Conservation (phyloP, 2,113 vertebrate species). For the Electrona antarctica region DNA sequence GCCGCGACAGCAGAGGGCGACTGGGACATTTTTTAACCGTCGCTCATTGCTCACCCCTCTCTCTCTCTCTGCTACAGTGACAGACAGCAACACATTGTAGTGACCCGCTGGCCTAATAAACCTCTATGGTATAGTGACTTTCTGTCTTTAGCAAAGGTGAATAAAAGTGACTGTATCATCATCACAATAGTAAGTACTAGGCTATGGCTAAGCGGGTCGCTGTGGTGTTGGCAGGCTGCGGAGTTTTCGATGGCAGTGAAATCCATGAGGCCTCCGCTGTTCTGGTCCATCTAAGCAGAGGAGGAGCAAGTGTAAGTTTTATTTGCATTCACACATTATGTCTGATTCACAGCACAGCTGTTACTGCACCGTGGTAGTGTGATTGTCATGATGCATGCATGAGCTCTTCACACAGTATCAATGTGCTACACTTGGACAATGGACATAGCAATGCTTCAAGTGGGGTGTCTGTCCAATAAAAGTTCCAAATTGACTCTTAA, state of each 20-base stretch:
- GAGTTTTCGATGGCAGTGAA: constrained; percentile 81
- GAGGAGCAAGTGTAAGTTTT: constrained; percentile 73
- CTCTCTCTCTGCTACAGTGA: constrained; percentile 1
- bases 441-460: no score
- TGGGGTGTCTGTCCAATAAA: no score
- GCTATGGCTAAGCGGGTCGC: constrained; percentile 78
- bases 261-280: constrained; percentile 79
- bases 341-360: no score
- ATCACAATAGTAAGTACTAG: constrained; percentile 5
- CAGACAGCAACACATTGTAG: neutral
- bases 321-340: no score
- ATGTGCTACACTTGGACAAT: no score
- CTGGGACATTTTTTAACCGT: neutral
- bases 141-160: neutral
- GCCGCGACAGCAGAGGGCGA: constrained; percentile 4
- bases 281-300: constrained; percentile 80
- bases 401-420: no score
- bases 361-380: no score
- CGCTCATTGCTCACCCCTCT: no score
- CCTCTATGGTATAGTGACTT: constrained; percentile 1
- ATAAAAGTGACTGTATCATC: neutral
- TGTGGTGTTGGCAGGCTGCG: constrained; percentile 80
- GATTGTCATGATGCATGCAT: no score
- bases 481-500: no score
- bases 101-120: no score